These are phyloP conservation scores for Microctonus hyperodae DNA, from an alignment of 2,888 invertebrate species.

Conservation along the genomic window DNA sequence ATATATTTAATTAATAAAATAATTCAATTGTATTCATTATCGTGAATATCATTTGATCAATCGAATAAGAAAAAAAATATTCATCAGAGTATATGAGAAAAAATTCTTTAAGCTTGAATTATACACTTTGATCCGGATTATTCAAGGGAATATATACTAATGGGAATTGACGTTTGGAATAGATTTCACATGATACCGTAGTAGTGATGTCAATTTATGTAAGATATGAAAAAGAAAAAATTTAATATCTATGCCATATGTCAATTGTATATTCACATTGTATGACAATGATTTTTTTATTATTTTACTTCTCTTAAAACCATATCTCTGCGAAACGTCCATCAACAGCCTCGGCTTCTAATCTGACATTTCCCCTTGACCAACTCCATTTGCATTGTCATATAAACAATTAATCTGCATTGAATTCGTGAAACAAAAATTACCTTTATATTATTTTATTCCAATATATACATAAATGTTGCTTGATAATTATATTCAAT, in stretches of 20 bases:
- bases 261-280: constrained; percentile 2
- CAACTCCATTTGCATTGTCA: constrained; percentile 13
- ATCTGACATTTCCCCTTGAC: constrained; percentile 51
- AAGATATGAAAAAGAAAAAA: constrained; percentile 58
- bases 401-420: too few species aligned
- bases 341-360: constrained; percentile 59
- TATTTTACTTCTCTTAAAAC: neutral
- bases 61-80: neutral
- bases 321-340: constrained; percentile 23
- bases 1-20: too few species aligned
- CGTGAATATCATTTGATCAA: too few species aligned
- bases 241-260: neutral
- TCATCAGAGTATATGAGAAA: neutral
- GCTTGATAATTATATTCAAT: too few species aligned
- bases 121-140: constrained; percentile 15
- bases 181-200: constrained; percentile 56
- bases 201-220: constrained; percentile 55
- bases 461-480: too few species aligned
- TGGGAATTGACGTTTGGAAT: constrained; percentile 53
- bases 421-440: too few species aligned
- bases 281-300: constrained; percentile 7
- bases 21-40: too few species aligned
- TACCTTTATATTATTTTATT: too few species aligned
- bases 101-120: neutral
- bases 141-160: constrained; percentile 38